Conservation (phyloP, 2,888 invertebrate genomes). For the Heliconius ismenius region DNA sequence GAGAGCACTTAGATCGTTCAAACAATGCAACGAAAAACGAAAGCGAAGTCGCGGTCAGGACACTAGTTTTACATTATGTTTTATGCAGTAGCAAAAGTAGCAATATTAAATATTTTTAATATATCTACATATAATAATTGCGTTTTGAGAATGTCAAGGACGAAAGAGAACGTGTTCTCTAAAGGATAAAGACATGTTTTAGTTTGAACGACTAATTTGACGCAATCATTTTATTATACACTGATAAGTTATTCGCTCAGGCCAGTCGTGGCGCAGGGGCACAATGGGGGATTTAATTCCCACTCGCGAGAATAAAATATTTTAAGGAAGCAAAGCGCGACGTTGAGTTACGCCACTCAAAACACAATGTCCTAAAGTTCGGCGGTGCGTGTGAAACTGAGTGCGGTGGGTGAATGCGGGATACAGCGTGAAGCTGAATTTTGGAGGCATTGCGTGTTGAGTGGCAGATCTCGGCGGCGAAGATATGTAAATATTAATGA, state of each 20-base stretch:
- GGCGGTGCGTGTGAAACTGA: no score
- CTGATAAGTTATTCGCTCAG: not conserved
- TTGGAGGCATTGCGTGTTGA: not conserved
- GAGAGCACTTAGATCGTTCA: no score
- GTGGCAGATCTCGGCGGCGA: not conserved
- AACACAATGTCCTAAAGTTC: no score
- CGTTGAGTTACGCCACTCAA: no score
- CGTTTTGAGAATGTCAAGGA: constrained; percentile 48
- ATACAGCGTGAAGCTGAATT: no score
- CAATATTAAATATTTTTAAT: constrained; percentile 3
- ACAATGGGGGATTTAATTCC: no score
- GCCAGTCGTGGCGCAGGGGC: not conserved
- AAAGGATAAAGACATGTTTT: constrained; percentile 2
- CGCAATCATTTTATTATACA: not conserved
- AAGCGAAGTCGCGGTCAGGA: not conserved
- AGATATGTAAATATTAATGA: not conserved
- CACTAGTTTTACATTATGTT: not conserved
- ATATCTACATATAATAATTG: constrained; percentile 8
- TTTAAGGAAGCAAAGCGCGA: no score
- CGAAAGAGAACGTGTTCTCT: constrained; percentile 46
- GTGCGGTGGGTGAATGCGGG: no score
- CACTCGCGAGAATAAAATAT: no score
- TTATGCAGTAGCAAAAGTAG: not conserved
- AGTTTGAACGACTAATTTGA: not conserved
- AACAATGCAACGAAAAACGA: no score